These are phyloP conservation scores for Zosterops japonicus DNA, from an alignment of 2,113 vertebrate genomes.

Conservation along the genomic window DNA sequence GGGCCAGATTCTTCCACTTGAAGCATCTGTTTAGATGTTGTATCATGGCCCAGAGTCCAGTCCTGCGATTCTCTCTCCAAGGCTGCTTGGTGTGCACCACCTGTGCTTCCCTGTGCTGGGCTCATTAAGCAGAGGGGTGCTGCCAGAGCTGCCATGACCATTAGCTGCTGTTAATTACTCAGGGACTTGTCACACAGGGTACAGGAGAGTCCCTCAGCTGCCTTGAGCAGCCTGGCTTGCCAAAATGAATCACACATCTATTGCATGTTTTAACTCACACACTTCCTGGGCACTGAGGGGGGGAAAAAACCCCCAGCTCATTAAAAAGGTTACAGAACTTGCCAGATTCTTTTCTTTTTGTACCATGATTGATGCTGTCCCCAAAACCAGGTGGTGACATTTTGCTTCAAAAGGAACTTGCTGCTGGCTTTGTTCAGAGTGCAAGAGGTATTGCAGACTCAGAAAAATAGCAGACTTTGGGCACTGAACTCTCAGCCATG, in stretches of 20 bases:
- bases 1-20: neutral
- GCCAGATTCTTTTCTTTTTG: neutral
- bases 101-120: neutral
- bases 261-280: neutral
- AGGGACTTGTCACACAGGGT: neutral
- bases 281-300: neutral
- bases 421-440: neutral
- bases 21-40: neutral
- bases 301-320: neutral
- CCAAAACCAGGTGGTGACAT: neutral
- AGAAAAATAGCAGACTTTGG: neutral
- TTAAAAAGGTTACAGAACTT: neutral
- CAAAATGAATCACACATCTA: neutral
- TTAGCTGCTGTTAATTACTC: neutral
- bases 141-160: neutral
- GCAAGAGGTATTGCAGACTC: neutral
- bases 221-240: neutral
- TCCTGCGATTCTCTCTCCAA: neutral
- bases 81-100: neutral
- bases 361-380: neutral
- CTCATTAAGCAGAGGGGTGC: neutral
- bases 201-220: neutral
- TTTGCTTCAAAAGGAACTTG: neutral
- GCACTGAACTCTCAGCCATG: neutral
- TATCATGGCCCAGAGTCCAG: neutral